These are phyloP conservation scores for Gandaritis pyraliata DNA, from an alignment of 2,888 invertebrate genomes.

Conservation along the genomic window DNA sequence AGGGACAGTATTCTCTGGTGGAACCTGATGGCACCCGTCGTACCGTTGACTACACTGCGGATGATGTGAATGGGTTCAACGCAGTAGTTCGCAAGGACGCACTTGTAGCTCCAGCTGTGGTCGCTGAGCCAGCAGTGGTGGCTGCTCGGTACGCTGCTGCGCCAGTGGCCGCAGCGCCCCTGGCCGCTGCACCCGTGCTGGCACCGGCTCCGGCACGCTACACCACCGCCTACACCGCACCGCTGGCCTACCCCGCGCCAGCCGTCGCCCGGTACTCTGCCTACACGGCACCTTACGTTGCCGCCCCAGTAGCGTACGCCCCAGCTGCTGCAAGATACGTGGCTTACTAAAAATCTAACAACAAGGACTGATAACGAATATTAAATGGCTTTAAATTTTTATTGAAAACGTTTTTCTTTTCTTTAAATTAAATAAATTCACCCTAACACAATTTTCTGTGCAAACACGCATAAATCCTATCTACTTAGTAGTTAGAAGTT, in stretches of 20 bases:
- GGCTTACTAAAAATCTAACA: constrained; percentile 54
- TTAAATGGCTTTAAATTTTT: constrained; percentile 60
- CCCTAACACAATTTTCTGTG: too few relatives aligned
- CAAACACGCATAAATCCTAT: too few relatives aligned
- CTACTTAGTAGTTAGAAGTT: too few relatives aligned
- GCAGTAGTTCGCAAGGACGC: constrained; percentile 70
- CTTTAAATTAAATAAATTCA: constrained; percentile 5
- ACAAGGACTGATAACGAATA: constrained; percentile 55
- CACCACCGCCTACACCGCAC: constrained; percentile 57
- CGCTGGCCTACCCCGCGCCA: constrained; percentile 49
- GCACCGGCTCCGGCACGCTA: constrained; percentile 53
- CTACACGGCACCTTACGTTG: constrained; percentile 43
- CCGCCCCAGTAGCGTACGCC: constrained; percentile 56
- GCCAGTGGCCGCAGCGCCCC: constrained; percentile 35
- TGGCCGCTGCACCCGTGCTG: constrained; percentile 41
- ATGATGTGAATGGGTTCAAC: constrained; percentile 71
- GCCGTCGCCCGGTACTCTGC: constrained; percentile 45
- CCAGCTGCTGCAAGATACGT: constrained; percentile 61
- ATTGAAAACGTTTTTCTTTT: constrained; percentile 34
- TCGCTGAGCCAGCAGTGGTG: constrained; percentile 48
- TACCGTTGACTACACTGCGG: constrained; percentile 69
- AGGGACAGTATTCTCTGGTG: constrained; percentile 69
- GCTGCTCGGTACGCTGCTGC: constrained; percentile 45
- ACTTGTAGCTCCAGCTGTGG: constrained; percentile 45
- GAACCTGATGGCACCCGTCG: constrained; percentile 73